Conservation (phyloP, 1,140 invertebrate species). For the Drosophila micromelanica region DNA sequence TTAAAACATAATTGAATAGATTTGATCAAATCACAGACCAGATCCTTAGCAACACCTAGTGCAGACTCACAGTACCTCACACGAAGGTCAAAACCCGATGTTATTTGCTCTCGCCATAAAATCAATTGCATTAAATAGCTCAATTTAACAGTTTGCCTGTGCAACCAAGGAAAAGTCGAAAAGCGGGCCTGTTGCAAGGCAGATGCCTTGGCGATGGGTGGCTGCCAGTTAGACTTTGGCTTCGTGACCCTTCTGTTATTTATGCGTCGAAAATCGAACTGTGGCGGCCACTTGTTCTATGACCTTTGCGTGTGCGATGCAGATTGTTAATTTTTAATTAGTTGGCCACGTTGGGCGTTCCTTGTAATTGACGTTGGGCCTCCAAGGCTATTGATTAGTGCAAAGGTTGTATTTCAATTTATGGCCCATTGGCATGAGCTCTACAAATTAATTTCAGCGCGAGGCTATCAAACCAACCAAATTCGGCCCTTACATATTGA, state of each 20-base stretch:
- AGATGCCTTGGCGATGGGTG: too few relatives aligned
- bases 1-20: slow-evolving; percentile 56
- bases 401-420: slow-evolving; percentile 76
- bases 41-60: slow-evolving; percentile 9
- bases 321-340: slow-evolving; percentile 80
- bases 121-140: slow-evolving; percentile 53
- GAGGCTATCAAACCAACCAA: slow-evolving; percentile 6
- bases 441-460: slow-evolving; percentile 8
- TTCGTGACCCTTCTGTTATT: slow-evolving; percentile 33
- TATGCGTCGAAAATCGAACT: slow-evolving; percentile 62
- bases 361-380: slow-evolving; percentile 44
- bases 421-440: slow-evolving; percentile 42
- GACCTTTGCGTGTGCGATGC: slow-evolving; percentile 70
- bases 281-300: slow-evolving; percentile 24
- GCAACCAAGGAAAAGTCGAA: background rate
- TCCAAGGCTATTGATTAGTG: slow-evolving; percentile 58
- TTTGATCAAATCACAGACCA: slow-evolving; percentile 28
- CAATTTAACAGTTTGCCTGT: background rate
- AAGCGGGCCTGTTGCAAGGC: slow-evolving; percentile 3
- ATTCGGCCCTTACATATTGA: slow-evolving; percentile 1
- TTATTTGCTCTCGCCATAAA: slow-evolving; percentile 36
- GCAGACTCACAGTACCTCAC: slow-evolving; percentile 42
- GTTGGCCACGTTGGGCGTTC: slow-evolving; percentile 30
- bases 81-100: slow-evolving; percentile 52
- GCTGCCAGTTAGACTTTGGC: slow-evolving; percentile 1